Conservation (phyloP, 2,113 vertebrate genomes). For the Butorides virescens region DNA sequence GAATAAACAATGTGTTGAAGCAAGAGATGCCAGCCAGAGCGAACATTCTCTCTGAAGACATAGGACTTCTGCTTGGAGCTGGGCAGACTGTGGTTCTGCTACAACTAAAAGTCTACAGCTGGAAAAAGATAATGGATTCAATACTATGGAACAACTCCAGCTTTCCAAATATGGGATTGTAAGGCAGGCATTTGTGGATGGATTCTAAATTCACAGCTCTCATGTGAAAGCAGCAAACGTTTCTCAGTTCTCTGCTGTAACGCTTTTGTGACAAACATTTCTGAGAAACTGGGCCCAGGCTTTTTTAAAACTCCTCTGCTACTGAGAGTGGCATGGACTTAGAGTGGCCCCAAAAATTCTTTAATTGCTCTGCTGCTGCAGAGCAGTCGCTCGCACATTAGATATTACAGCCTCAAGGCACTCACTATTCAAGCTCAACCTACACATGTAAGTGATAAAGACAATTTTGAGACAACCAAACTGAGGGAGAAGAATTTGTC, state of each 20-base stretch:
- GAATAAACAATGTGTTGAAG: neutral
- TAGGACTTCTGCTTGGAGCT: neutral
- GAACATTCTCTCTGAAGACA: neutral
- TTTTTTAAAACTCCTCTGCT: neutral
- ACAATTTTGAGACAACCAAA: neutral
- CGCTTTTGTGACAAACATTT: neutral
- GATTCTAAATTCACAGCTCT: neutral
- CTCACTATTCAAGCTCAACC: neutral
- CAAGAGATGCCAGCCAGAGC: neutral
- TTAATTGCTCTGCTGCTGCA: neutral
- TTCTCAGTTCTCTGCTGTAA: neutral
- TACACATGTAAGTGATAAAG: fast-evolving
- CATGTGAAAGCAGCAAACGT: neutral
- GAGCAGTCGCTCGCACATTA: neutral
- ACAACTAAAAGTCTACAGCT: neutral
- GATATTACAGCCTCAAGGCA: neutral
- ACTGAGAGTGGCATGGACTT: neutral
- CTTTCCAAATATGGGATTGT: neutral
- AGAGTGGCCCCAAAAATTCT: neutral
- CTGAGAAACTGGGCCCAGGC: neutral
- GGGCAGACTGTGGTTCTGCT: neutral
- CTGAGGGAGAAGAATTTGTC: neutral
- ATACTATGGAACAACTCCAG: neutral
- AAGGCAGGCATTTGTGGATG: neutral
- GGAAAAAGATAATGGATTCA: neutral